Conservation (phyloP, 2,113 vertebrate species). For the Labeo rohita region DNA sequence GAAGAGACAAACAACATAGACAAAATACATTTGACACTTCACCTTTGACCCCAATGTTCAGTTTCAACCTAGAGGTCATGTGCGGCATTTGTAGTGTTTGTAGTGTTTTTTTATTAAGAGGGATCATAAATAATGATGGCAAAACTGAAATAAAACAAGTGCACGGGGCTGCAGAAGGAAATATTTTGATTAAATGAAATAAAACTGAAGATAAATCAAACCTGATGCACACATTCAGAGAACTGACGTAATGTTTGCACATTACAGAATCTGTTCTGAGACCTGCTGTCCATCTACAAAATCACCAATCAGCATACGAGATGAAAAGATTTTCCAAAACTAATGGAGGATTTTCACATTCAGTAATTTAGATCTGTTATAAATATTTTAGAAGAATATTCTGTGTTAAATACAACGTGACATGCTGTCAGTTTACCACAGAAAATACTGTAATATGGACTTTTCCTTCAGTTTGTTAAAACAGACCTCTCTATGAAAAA, state of each 20-base stretch:
- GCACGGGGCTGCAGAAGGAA: background rate
- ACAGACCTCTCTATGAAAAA: background rate
- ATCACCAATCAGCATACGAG: background rate
- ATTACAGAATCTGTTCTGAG: constrained; percentile 31
- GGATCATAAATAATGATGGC: background rate
- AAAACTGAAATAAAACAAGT: background rate
- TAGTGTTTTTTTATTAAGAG: background rate
- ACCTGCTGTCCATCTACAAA: background rate
- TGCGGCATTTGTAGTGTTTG: constrained; percentile 10
- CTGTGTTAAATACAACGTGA: background rate
- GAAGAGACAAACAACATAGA: constrained; percentile 35
- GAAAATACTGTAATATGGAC: background rate
- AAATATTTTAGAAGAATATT: background rate
- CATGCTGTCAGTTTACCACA: background rate
- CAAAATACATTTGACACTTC: constrained; percentile 16
- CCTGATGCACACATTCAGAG: background rate
- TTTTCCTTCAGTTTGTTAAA: background rate
- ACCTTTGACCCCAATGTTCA: background rate
- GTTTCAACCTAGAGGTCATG: background rate
- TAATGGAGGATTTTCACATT: background rate
- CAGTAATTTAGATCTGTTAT: background rate
- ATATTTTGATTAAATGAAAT: background rate
- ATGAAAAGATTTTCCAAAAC: too few relatives aligned
- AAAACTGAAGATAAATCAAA: background rate
- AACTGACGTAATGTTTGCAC: background rate